Conservation (phyloP, 2,797 vertebrate genomes). For the Crocodylus rhombifer region DNA sequence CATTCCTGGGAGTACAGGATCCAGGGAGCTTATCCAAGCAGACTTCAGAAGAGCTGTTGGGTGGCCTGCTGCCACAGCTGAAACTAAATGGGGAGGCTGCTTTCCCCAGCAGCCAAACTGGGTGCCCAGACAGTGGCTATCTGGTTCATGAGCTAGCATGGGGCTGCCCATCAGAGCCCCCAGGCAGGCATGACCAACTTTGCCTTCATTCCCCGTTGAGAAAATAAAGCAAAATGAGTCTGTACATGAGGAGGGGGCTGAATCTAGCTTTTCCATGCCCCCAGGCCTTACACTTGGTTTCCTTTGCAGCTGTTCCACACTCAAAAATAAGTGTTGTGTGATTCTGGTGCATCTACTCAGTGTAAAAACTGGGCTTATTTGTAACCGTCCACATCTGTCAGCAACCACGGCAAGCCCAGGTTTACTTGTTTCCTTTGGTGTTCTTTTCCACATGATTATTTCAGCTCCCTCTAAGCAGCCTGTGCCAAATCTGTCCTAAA, state of each 20-base stretch:
- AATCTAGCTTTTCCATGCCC: background rate
- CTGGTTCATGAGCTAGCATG: too few relatives aligned
- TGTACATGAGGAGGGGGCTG: slow-evolving; percentile 34
- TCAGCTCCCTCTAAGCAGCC: slow-evolving; percentile 29
- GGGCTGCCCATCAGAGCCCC: too few relatives aligned
- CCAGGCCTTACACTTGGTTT: background rate
- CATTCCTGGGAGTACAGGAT: too few relatives aligned
- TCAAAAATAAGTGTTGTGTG: background rate
- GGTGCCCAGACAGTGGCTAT: too few relatives aligned
- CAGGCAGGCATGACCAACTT: too few relatives aligned
- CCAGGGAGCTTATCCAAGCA: too few relatives aligned
- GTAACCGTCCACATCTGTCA: background rate
- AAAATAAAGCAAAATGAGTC: slow-evolving; percentile 25
- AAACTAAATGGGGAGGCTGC: too few relatives aligned
- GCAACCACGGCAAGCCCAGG: background rate
- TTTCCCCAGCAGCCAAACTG: too few relatives aligned
- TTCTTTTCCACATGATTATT: slow-evolving; percentile 45
- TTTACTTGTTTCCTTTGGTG: background rate
- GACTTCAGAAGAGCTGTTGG: too few relatives aligned
- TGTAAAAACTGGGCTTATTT: background rate
- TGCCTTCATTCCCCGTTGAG: too few relatives aligned
- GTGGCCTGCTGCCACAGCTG: too few relatives aligned
- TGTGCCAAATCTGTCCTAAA: slow-evolving; percentile 54
- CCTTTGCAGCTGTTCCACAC: background rate
- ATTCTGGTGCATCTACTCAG: background rate